Evolutionary conservation across 2,888 invertebrate species (phyloP), one percentile per base, ranked within the genome.

Genomic region (Elysia crispata): DNA sequence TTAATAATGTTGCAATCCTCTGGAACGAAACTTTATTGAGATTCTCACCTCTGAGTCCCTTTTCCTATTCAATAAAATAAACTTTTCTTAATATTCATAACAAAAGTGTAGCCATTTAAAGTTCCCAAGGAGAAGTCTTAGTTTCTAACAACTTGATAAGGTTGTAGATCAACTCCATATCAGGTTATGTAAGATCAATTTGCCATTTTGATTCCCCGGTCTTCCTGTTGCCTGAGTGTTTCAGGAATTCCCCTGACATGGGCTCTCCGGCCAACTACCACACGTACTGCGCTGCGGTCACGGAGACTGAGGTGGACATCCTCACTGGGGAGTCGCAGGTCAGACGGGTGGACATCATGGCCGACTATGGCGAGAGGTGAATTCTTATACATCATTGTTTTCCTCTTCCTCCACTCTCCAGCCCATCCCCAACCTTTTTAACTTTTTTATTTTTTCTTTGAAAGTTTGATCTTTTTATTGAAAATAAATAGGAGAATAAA

Each of bases 241-340:
- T n/a, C n/a, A 41, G 41, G 41, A 41, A 41, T 11, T 41, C 41
- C 41, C 41, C 41, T 41, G 41, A 60, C 60, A 60, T 60, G n/a
- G 60, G 60, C 60, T 5, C 5, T 3, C 60, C 23, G 6, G 20
- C 23, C 15, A 60, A 81, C 70, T 93, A 93, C 83, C 87, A 86
- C 82, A 88, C 91, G 25, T 92, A 91, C 86, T 91, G 91, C 1
- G 90, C 89, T n/a, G 90, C 89, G 0, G 87, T 89, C 18, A 83
- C 90, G 1, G 96, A 97, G 92, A 94, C 96, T 0, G 96, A 96
- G 91, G 91, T 96, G 0, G 97, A 97, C 90, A 92, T 96, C 20
- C 92, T 97, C 41, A 96, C 96, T 0, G 96, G 96, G 18, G 95
- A 96, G 89, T 88, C 86, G 72, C 85, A 87, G 83, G 87, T 92